These are phyloP conservation scores for Andrena flavipes DNA, from an alignment of 2,888 invertebrate species.

Conservation along the genomic window DNA sequence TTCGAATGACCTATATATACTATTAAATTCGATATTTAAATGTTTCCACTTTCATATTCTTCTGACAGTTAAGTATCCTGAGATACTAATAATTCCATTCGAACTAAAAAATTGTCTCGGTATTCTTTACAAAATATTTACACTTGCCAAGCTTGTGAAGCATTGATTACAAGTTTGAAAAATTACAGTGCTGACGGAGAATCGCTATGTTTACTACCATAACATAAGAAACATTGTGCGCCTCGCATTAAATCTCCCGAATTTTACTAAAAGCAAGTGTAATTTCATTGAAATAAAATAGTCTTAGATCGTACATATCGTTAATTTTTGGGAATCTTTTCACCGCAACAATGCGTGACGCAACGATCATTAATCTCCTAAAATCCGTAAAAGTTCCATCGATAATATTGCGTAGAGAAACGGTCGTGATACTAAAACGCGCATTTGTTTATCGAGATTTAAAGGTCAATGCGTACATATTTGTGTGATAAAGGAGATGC, in stretches of 20 bases:
- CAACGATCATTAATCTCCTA: too few relatives aligned
- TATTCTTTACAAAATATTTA: slow-evolving; percentile 9
- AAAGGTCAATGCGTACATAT: not conserved
- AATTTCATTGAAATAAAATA: too few relatives aligned
- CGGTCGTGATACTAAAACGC: not conserved
- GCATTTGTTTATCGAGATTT: not conserved
- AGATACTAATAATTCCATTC: not conserved
- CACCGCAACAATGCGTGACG: too few relatives aligned
- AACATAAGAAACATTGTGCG: not conserved
- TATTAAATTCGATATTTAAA: too few relatives aligned
- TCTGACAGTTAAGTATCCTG: not conserved
- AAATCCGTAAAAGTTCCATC: not conserved
- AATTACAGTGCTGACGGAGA: not conserved
- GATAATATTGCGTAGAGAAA: not conserved
- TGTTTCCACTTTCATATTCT: not conserved
- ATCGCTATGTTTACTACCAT: not conserved
- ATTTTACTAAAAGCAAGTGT: too few relatives aligned
- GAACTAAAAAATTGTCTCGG: too few relatives aligned
- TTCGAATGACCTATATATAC: too few relatives aligned
- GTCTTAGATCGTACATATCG: too few relatives aligned
- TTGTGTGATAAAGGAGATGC: not conserved
- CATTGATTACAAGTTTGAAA: slow-evolving; percentile 16
- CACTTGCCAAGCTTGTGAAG: not conserved
- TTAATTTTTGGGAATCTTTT: too few relatives aligned
- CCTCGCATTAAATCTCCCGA: not conserved